These are phyloP conservation scores for Dromococcyx pavoninus DNA, from an alignment of 2,797 vertebrate species.

Conservation along the genomic window DNA sequence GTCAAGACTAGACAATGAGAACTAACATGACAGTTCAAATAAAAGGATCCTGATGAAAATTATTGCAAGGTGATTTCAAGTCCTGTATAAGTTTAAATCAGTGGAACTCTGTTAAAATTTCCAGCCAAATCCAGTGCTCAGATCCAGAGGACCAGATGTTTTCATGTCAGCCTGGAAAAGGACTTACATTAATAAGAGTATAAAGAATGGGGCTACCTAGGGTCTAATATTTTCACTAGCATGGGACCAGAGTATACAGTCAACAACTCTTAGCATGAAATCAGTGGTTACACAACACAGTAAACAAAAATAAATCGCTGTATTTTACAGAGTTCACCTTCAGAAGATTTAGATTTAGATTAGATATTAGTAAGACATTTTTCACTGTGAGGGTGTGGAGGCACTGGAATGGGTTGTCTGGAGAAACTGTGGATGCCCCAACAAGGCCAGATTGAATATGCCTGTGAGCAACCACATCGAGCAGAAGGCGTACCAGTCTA, in stretches of 20 bases:
- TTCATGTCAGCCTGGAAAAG: not conserved
- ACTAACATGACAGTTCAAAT: not conserved
- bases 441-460: too few relatives aligned
- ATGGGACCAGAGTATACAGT: not conserved
- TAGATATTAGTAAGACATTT: too few relatives aligned
- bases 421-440: too few relatives aligned
- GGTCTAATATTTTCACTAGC: not conserved
- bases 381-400: too few relatives aligned
- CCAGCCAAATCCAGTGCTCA: not conserved
- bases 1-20: not conserved
- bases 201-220: not conserved
- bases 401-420: too few relatives aligned
- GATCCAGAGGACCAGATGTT: not conserved
- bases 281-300: not conserved
- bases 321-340: not conserved
- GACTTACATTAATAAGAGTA: not conserved
- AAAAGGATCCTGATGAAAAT: not conserved
- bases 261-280: not conserved
- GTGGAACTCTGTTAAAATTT: not conserved
- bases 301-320: not conserved
- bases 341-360: not conserved
- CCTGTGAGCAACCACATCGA: too few relatives aligned
- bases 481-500: too few relatives aligned
- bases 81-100: not conserved
- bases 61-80: not conserved